Conservation (phyloP, 2,888 invertebrate genomes). For the Drosophila aldrichi region DNA sequence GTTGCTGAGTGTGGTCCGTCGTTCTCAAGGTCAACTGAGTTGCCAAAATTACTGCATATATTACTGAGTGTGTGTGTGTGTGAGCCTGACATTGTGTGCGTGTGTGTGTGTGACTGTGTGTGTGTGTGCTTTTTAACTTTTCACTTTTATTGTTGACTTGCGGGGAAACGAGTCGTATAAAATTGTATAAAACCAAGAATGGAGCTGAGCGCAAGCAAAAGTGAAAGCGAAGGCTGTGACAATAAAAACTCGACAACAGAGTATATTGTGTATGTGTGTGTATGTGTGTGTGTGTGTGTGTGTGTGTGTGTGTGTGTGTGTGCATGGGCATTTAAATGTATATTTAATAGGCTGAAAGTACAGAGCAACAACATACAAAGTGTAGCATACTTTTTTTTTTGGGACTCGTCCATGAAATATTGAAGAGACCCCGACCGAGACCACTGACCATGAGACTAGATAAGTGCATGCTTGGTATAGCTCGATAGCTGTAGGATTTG, state of each 20-base stretch:
- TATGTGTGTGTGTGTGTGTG: slow-evolving; percentile 4
- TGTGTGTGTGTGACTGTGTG: slow-evolving; percentile 3
- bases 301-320: not conserved
- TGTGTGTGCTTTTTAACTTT: slow-evolving; percentile 37
- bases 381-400: slow-evolving; percentile 36
- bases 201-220: slow-evolving; percentile 8
- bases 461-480: slow-evolving; percentile 16
- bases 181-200: slow-evolving; percentile 16
- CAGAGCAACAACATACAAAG: slow-evolving; percentile 1
- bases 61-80: slow-evolving; percentile 4
- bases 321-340: slow-evolving; percentile 25
- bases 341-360: slow-evolving; percentile 62
- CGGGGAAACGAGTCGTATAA: slow-evolving; percentile 26
- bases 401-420: slow-evolving; percentile 26
- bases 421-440: slow-evolving; percentile 5
- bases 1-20: not conserved
- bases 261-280: slow-evolving; percentile 6
- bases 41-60: slow-evolving; percentile 24
- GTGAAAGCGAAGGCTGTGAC: slow-evolving; percentile 24
- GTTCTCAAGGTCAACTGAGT: slow-evolving; percentile 4
- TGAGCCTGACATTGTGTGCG: not conserved
- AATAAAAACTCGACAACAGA: slow-evolving; percentile 33
- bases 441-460: slow-evolving; percentile 16
- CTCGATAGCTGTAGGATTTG: not conserved
- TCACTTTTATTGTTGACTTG: slow-evolving; percentile 49